Base-by-base conservation (phyloP, 2,113 vertebrate genomes). In the Brachirus orientalis region DNA sequence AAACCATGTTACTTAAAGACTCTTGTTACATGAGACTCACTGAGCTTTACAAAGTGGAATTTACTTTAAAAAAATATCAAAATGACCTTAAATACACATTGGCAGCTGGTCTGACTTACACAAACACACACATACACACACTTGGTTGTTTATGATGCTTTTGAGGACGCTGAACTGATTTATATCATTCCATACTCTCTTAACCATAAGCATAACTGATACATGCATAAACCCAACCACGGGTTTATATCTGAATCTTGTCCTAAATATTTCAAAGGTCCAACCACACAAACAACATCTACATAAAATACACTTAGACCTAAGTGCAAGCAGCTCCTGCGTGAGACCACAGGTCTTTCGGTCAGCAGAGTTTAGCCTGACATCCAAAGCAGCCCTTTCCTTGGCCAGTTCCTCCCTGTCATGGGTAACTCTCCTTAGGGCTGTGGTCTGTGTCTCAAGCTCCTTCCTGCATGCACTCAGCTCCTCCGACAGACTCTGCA, bases 301-400 rank as follows among this genome's bases (percentile, higher is more conserved):
- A 61, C 12, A 62, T 9, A 69, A 16, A 14, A 59, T 57, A 47
- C 45, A 53, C 52, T 55, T 57, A 55, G 19, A 97, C 96, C 94
- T 94, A 73, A 96, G 88, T 8, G 74, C 74, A 20, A 91, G 77
- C 37, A 92, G 82, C 72, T 95, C 94, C 71, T 94, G 91, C 18
- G 87, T 79, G 18, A 90, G 71, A 64, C 86, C 89, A 46, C 69
- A 91, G 69, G 82, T 66, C 72, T 92, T 94, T 75, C 90, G 89
- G 64, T 95, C 92, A 71, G 92, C 84, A 7, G 89, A 83, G 41
- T 88, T 89, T 56, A 93, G 90, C 77, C 87, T 89, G 82, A 94
- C 90, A 20, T 82, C 88, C 79, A 96, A 89, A 63, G 79, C 77
- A 45, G 90, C 91, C 81, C 62, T 90, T 67, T 94, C 91, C 63